A percentile compares a stretch with the other conserved stretches of the same genome.
phyloP scores from a whole-genome alignment of 92 coral and sea anemone species.

The Porites rus region DNA sequence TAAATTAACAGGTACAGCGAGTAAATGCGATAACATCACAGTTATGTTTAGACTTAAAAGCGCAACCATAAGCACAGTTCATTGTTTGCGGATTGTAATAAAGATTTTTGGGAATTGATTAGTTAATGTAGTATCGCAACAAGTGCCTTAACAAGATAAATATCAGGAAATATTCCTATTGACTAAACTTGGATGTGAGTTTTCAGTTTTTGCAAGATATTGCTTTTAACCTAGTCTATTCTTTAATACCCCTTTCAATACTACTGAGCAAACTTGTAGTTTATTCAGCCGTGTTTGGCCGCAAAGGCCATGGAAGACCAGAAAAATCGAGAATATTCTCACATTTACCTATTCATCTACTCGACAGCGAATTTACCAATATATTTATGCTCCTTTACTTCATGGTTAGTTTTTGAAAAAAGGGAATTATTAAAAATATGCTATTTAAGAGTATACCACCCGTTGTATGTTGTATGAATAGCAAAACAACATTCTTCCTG shows the following conservation, averaged over 20 bases:
- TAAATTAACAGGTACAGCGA: conserved; percentile 18
- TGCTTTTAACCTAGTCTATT: neutral
- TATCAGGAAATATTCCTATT: too few relatives aligned
- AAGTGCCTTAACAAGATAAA: too few relatives aligned
- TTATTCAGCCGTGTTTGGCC: conserved; percentile 16
- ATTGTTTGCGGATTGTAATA: neutral
- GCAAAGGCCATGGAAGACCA: neutral
- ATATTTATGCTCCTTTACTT: too few relatives aligned
- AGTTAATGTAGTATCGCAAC: too few relatives aligned
- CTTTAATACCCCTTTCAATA: neutral
- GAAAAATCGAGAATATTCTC: neutral
- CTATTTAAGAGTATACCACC: too few relatives aligned
- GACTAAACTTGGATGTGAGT: neutral
- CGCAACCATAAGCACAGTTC: neutral
- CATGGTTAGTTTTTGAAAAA: too few relatives aligned
- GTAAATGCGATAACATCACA: conserved; percentile 5
- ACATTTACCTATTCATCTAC: too few relatives aligned
- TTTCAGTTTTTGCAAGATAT: neutral
- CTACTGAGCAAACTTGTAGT: neutral
- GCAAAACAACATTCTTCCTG: conserved; percentile 19
- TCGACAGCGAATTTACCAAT: too few relatives aligned
- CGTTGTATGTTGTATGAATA: neutral
- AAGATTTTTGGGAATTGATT: conserved; percentile 10
- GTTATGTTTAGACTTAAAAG: conserved; percentile 4
- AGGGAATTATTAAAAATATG: too few relatives aligned